Base-by-base conservation (phyloP, 2,888 invertebrate genomes). In the Hirtodrosophila confusa region DNA sequence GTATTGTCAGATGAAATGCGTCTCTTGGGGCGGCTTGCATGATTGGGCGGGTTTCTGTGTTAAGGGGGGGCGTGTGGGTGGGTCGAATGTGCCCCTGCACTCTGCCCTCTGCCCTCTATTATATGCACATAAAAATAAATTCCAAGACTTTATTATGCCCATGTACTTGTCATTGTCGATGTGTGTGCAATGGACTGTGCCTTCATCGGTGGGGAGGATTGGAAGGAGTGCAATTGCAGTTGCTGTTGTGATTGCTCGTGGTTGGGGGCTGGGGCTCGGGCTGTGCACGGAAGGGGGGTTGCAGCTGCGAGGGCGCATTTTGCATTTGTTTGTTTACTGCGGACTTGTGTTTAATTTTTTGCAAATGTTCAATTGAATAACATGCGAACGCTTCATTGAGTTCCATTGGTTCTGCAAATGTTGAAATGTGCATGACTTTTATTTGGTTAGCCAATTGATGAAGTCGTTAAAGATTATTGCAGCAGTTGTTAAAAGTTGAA, bases 131-230 rank as follows among this genome's bases (percentile, higher is more conserved):
- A 85, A 88, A 85, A 88, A 88, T 85, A 85, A 85, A 85, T 86
- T 85, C 79, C 78, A 87, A 87, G 88, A 88, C 86, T 85, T 85
- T 88, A 85, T 85, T 85, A 84, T 86, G 74, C 76, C 85, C 79
- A 87, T 88, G 88, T 87, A 71, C 87, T 80, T 80, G 86, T 80
- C 87, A 83, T 79, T 84, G 86, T 86, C 84, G 69, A 58, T 82
- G 68, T 86, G 77, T 79, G 87, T 86, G 85, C 87, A 88, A 86
- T 86, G 80, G 86, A 54, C 84, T 86, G 78, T 88, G 70, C 56
- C 49, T 51, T 45, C 49, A 36, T 43, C 27, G 56, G 33, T 24
- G 60, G 33, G 39, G 53, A 36, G 11, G 40, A 40, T 47, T 33
- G 8, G 8, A 36, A 23, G 27, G 31, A 49, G 37, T 67, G 68